Conservation (phyloP, 2,113 vertebrate species). For the Ceuthmochares aereus region DNA sequence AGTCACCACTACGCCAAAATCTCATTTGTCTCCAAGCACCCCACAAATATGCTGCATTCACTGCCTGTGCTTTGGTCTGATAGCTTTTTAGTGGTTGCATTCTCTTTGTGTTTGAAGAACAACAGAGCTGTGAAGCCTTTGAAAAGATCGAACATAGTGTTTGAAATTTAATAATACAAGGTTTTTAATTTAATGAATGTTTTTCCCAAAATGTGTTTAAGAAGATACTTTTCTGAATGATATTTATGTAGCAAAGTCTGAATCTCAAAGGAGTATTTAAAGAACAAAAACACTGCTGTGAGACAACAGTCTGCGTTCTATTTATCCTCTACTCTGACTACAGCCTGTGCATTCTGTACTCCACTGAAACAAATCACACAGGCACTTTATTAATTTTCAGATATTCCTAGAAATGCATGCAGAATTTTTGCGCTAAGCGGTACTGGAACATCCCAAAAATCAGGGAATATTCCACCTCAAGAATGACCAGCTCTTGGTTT, state of each 20-base stretch:
- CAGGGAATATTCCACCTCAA: background rate
- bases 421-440: background rate
- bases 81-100: conserved; percentile 33
- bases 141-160: background rate
- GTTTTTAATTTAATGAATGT: conserved; percentile 40
- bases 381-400: background rate
- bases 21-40: conserved; percentile 62
- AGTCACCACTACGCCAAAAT: conserved; percentile 46
- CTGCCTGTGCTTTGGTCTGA: conserved; percentile 26
- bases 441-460: background rate
- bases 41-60: conserved; percentile 37
- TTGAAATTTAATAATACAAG: conserved; percentile 1
- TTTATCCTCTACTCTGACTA: background rate
- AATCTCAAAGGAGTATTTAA: background rate
- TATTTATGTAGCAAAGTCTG: background rate
- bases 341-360: background rate
- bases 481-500: background rate
- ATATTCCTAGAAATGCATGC: background rate
- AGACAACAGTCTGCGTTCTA: background rate
- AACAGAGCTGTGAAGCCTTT: background rate
- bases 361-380: background rate
- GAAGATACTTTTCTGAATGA: background rate
- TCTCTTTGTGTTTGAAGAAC: conserved; percentile 52
- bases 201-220: background rate
- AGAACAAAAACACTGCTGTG: background rate